phyloP scores from a whole-genome alignment of 1,140 invertebrate species.

The Scaptomyza pallida region DNA sequence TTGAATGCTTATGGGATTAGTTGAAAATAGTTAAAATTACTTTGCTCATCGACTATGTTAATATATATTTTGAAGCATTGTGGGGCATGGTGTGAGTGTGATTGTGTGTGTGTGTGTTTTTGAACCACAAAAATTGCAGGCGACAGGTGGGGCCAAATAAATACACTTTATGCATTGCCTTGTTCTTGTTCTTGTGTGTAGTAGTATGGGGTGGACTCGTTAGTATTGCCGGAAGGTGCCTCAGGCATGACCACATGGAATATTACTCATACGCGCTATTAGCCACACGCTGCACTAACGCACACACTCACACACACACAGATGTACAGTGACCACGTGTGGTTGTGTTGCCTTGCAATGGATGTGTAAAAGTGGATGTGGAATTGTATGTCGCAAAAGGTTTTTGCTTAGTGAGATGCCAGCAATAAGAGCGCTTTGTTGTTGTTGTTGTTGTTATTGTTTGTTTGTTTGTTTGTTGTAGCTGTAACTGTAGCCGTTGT shows the following conservation, averaged over 20 bases:
- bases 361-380: slow-evolving; percentile 22
- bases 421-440: slow-evolving; percentile 9
- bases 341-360: slow-evolving; percentile 14
- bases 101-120: not conserved
- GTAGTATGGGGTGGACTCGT: slow-evolving; percentile 25
- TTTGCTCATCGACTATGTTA: too few species aligned
- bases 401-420: slow-evolving; percentile 28
- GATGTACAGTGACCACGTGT: slow-evolving; percentile 5
- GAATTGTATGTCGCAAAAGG: slow-evolving; percentile 44
- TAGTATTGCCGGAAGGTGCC: slow-evolving; percentile 41
- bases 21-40: too few species aligned
- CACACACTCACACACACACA: slow-evolving; percentile 3
- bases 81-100: not conserved
- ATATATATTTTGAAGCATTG: not conserved
- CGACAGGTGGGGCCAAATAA: slow-evolving; percentile 48
- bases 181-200: not conserved
- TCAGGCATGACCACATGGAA: slow-evolving; percentile 45
- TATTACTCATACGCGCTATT: slow-evolving; percentile 59
- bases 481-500: not conserved
- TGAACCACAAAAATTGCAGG: slow-evolving; percentile 33
- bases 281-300: slow-evolving; percentile 25
- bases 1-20: not conserved
- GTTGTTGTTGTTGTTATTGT: slow-evolving; percentile 15
- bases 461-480: slow-evolving; percentile 5
- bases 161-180: slow-evolving; percentile 35